Evolutionary conservation across 2,113 vertebrate species (phyloP), one percentile per base, ranked within the genome.

Genomic region (Bettongia penicillata): DNA sequence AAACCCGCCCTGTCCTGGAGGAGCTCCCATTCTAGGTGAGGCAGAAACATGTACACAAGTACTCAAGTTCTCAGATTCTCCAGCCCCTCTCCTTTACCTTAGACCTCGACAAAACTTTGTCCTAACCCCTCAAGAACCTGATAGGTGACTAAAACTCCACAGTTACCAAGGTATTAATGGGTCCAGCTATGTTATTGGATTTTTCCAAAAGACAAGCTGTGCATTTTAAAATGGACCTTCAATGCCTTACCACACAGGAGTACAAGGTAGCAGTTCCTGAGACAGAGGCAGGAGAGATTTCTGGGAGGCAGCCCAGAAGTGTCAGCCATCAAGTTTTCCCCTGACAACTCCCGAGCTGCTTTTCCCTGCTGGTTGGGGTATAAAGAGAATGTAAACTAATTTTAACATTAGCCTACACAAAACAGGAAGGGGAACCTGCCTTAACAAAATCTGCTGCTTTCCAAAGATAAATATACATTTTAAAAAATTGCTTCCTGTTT

Each of bases 331-430:
- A 84, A 84, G 68, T 84, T 84, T 84, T 84, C 68, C 68, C 68
- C 68, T 84, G 68, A 84, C 68, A 84, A 84, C 68, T 84, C 68
- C 68, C 68, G 68, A 84, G 68, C 68, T 84, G 68, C 68, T 84
- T 84, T 23, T 84, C 68, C 68, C 68, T 84, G 68, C 68, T 84
- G 68, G 68, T 84, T 84, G 68, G 68, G 68, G 68, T 84, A 84
- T 84, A 84, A 84, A 84, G 68, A 84, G 68, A 84, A 84, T 84
- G 68, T 84, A 84, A 84, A 84, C 68, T 84, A 84, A 84, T 84
- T 84, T 84, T 84, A 84, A 84, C 68, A 84, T 84, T 84, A 84
- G 68, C 68, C 68, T 84, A 84, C 68, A 84, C 68, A 84, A 84
- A 84, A 84, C 68, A 84, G 68, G 68, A 84, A 84, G 68, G 68